Percentiles rank a stretch among this genome's conserved stretches.
phyloP scores from a whole-genome alignment of 2,113 vertebrate species.

The Acrocephalus kingi region DNA sequence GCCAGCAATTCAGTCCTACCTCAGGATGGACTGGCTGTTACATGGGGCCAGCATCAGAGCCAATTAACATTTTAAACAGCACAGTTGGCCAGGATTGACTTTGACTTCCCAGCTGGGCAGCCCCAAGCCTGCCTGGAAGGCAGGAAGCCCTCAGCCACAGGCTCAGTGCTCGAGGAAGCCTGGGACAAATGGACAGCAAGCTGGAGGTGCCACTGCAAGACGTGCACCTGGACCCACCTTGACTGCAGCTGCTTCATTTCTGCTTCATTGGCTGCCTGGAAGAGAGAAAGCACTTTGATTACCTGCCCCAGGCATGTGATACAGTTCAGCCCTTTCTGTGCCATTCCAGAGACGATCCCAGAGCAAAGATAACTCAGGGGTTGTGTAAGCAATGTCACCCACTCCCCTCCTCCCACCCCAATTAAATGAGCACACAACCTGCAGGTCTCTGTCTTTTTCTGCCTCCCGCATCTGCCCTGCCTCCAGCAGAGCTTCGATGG shows the following conservation, averaged over 20 bases:
- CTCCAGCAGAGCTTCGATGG: conserved; percentile 86
- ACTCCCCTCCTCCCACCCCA: background rate
- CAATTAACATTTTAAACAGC: background rate
- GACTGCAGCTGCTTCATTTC: conserved; percentile 78
- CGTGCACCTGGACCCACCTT: conserved; percentile 70
- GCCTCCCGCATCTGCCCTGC: conserved; percentile 76
- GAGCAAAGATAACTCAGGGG: background rate
- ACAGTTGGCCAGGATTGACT: background rate
- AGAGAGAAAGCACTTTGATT: conserved; percentile 2
- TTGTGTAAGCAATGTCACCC: background rate
- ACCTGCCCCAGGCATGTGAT: background rate
- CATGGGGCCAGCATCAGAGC: background rate
- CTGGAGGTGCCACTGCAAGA: background rate
- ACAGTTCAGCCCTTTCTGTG: background rate
- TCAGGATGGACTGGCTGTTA: background rate
- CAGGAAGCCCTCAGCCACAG: background rate
- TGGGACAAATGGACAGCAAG: background rate
- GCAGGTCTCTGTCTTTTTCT: conserved; percentile 63
- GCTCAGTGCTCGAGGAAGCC: background rate
- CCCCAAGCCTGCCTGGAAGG: background rate
- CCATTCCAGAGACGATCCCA: background rate
- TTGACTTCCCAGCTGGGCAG: background rate
- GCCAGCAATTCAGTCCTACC: background rate
- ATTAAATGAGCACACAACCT: conserved; percentile 61
- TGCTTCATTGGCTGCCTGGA: conserved; percentile 68